phyloP scores from a whole-genome alignment of 1,140 invertebrate species.

The Panulirus ornatus region DNA sequence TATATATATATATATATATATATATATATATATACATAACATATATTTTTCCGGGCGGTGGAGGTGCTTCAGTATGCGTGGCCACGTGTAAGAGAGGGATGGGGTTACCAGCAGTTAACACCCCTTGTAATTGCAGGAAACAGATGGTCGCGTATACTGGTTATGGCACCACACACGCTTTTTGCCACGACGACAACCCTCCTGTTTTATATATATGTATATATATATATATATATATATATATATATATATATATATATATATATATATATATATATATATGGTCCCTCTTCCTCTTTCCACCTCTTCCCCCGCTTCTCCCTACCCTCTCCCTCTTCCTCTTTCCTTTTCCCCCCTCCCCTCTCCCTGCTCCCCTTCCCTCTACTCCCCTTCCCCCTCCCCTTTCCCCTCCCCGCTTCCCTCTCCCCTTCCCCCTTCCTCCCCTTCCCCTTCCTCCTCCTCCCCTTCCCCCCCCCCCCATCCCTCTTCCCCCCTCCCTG shows the following conservation, averaged over 20 bases:
- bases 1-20: constrained; percentile 29
- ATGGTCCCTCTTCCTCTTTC: not conserved
- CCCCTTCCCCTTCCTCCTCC: not conserved
- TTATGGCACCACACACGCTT: not conserved
- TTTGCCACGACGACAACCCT: not conserved
- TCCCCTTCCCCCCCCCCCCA: not conserved
- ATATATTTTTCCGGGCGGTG: not conserved
- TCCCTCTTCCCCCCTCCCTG: not conserved
- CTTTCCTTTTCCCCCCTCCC: not conserved
- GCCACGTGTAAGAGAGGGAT: not conserved
- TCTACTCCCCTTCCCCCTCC: not conserved
- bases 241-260: constrained; percentile 16
- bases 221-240: constrained; percentile 1
- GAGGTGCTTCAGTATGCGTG: not conserved
- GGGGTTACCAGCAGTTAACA: too few species aligned
- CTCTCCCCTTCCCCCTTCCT: too few species aligned
- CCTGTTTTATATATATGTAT: not conserved
- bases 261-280: constrained; percentile 7
- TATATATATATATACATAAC: constrained; percentile 23
- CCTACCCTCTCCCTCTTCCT: not conserved
- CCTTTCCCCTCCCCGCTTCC: not conserved
- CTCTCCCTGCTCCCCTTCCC: not conserved
- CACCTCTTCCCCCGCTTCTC: not conserved
- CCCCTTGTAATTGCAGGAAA: constrained; percentile 34
- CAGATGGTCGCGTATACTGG: constrained; percentile 18